phyloP scores from a whole-genome alignment of 1,140 invertebrate species.

The Heliconius melpomene region DNA sequence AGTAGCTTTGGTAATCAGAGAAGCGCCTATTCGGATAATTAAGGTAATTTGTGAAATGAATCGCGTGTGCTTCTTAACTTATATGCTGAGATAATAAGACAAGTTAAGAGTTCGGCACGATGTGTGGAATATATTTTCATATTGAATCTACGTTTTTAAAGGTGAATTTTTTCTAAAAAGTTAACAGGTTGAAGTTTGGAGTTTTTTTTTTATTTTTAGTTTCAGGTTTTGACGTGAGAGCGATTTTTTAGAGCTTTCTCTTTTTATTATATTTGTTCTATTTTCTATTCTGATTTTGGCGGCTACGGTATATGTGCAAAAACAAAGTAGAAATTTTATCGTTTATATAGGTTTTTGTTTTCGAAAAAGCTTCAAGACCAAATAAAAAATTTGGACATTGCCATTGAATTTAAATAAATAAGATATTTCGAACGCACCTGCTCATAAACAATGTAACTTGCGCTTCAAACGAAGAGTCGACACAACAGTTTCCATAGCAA shows the following conservation, averaged over 20 bases:
- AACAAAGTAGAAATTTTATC: too few species aligned
- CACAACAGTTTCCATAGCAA: constrained; percentile 38
- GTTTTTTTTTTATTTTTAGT: not conserved
- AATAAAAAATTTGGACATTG: not conserved
- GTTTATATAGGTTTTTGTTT: too few species aligned
- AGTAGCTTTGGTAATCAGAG: not conserved
- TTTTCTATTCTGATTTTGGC: not conserved
- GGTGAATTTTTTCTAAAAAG: not conserved
- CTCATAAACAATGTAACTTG: not conserved
- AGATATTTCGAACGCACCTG: not conserved
- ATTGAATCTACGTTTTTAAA: not conserved
- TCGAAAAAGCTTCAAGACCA: not conserved
- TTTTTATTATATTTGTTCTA: not conserved
- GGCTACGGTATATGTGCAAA: too few species aligned
- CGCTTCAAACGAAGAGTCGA: not conserved
- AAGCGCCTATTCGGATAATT: not conserved
- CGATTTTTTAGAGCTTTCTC: not conserved
- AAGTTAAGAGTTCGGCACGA: not conserved
- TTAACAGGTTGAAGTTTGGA: not conserved
- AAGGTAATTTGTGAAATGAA: constrained; percentile 2
- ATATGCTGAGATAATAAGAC: constrained; percentile 6
- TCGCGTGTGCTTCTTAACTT: constrained; percentile 22
- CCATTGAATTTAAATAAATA: not conserved
- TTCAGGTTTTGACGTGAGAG: not conserved
- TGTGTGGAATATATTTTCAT: not conserved